Percentiles rank a stretch among this genome's conserved stretches.
Conservation (phyloP, 1,140 invertebrate genomes). For the Anthonomus grandis region DNA sequence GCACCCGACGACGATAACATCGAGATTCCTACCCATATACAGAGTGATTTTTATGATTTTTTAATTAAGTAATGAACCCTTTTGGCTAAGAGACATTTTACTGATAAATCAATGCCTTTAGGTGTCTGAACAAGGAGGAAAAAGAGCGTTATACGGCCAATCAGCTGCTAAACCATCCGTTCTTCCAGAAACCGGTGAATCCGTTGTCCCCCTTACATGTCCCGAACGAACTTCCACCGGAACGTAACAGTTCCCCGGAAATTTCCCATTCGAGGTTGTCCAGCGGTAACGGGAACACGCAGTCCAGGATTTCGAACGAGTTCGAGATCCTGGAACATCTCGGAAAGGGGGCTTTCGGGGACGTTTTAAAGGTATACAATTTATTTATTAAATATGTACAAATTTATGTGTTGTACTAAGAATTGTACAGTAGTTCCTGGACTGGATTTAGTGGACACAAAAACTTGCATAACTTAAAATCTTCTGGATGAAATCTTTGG, state of each 20-base stretch:
- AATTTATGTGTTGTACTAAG: neutral
- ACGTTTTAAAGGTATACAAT: constrained; percentile 86
- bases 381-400: too few species aligned
- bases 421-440: too few species aligned
- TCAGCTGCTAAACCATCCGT: constrained; percentile 58
- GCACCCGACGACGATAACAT: constrained; percentile 51
- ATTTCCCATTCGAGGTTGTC: constrained; percentile 19
- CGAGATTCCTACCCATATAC: constrained; percentile 53
- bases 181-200: constrained; percentile 51
- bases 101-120: constrained; percentile 40
- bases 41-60: constrained; percentile 66
- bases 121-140: constrained; percentile 64
- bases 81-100: neutral
- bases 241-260: constrained; percentile 32
- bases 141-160: constrained; percentile 65
- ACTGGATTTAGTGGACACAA: too few species aligned
- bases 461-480: too few species aligned
- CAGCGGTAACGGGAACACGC: constrained; percentile 47
- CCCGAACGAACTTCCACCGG: constrained; percentile 33
- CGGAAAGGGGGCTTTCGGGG: constrained; percentile 93
- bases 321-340: constrained; percentile 84
- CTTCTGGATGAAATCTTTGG: too few species aligned
- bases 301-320: constrained; percentile 77
- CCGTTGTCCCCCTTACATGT: constrained; percentile 41
- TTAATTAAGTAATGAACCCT: constrained; percentile 56